Evolutionary conservation across 23 tunicate species (phyloP), one percentile per base, ranked within the genome.

Genomic region (Oikopleura vanhoeffeni): DNA sequence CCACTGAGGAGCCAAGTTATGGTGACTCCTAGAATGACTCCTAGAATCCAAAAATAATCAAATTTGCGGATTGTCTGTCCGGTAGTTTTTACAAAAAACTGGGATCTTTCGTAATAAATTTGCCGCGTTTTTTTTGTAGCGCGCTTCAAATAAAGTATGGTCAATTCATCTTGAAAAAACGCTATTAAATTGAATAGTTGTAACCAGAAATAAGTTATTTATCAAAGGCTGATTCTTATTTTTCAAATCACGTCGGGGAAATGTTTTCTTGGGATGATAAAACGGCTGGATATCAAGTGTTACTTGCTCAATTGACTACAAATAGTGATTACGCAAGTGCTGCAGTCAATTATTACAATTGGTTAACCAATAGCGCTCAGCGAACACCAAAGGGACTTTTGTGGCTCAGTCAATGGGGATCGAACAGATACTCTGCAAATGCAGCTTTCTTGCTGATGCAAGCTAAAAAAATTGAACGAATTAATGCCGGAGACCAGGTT

Each of bases 161-260:
- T n/a, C n/a, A n/a, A n/a, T n/a, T n/a, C n/a, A n/a, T n/a, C n/a
- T n/a, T n/a, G n/a, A n/a, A n/a, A n/a, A n/a, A n/a, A n/a, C n/a
- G n/a, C n/a, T n/a, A n/a, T n/a, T n/a, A n/a, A n/a, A n/a, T n/a
- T 91, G 0, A 85, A 85, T 49, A 90, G 87, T 83, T 90, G 86
- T 1, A 85, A 83, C 30, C 49, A 84, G 3, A 89, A 89, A 87
- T 91, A 91, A 83, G 41, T 67, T 49, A 49, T 49, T 49, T 49
- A 49, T 24, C 13, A 49, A 49, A 49, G 24, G 64, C 64, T 24
- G 24, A 49, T 71, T 13, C 32, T 33, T 71, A 71, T 71, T 2
- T 2, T 30, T 13, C 34, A 13, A 28, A 18, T 3, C 36, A 30
- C 79, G 35, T 28, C 3, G 35, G 79, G 36, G 2, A 18, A 13